Conservation (phyloP, 1,140 invertebrate species). For the Drosophila pruinosa region DNA sequence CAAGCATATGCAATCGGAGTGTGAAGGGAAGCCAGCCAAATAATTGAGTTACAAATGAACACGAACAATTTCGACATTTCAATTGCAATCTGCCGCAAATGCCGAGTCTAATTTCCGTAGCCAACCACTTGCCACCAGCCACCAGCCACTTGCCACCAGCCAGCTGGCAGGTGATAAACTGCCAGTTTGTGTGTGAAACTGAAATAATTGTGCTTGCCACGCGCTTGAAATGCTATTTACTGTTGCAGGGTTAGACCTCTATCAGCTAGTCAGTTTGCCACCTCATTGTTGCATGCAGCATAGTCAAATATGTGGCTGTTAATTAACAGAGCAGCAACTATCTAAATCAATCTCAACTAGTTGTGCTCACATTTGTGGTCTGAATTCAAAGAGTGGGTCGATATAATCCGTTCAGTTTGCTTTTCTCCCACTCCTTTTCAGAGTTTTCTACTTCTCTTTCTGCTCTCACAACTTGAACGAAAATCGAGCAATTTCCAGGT, state of each 20-base stretch:
- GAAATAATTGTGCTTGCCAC: slow-evolving; percentile 38
- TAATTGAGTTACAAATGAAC: slow-evolving; percentile 23
- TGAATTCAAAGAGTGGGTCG: background rate
- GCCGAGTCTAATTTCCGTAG: slow-evolving; percentile 48
- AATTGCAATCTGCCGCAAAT: slow-evolving; percentile 33
- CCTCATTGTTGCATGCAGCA: background rate
- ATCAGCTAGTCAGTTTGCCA: background rate
- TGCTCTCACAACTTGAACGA: background rate
- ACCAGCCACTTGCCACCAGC: background rate
- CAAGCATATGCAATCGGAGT: background rate
- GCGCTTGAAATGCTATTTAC: slow-evolving; percentile 10
- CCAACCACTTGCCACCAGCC: background rate
- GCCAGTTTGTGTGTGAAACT: slow-evolving; percentile 1
- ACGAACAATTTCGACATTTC: slow-evolving; percentile 4
- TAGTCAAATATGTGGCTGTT: background rate
- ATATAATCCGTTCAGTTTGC: background rate
- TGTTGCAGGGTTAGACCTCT: background rate
- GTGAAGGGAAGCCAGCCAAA: no score
- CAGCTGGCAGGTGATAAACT: background rate
- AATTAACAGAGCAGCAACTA: background rate
- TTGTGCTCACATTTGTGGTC: background rate
- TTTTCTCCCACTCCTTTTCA: background rate
- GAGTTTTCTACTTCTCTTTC: background rate
- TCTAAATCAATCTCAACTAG: background rate
- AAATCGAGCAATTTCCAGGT: background rate